Base-by-base conservation (phyloP, 2,888 invertebrate species). In the Cyaniris semiargus region DNA sequence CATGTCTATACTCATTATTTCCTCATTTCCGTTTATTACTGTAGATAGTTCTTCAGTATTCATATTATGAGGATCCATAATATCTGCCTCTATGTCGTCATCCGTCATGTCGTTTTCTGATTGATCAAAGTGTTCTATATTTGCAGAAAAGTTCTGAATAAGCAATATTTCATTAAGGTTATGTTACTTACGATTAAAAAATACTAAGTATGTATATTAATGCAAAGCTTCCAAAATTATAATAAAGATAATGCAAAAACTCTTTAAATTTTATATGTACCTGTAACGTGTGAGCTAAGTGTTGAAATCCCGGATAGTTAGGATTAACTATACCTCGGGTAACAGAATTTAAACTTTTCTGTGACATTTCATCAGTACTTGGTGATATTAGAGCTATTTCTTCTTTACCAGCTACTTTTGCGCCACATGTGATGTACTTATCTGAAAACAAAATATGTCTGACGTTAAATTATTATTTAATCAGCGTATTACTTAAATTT, bases 221-320 rank as follows among this genome's bases (percentile, higher is more conserved):
- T 23, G 23, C 5, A 60, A 60, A 60, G 58, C 58, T 58, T 70
- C 10, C 44, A 44, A 44, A 66, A 38, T 75, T 6, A 27, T 0
- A 31, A n/a, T 4, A 56, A 6, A 31, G 27, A 6, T 75, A 56
- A 48, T 31, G 7, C 21, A 53, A 53, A 18, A 56, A 31, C 34
- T 18, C 23, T 10, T 58, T 4, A 21, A 23, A 81, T 80, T 85
- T 31, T 6, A 3, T 66, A 74, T 13, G 21, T 88, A 94, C 94
- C 92, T 94, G 95, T 82, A 96, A 92, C 79, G 96, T 96, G 84
- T 96, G 96, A 23, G 97, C 97, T 84, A 97, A 94, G 88, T 97
- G 97, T 87, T 97, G 97, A 89, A 97, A 97, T 78, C 97, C 97
- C 31, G 97, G 96, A 91, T 97, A 97, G 90, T 97, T 97, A 76